A percentile compares a stretch with the other conserved stretches of the same genome.
These are phyloP conservation scores for Montipora efflorescens DNA, from an alignment of 64 coral and sea anemone species.

Conservation along the genomic window DNA sequence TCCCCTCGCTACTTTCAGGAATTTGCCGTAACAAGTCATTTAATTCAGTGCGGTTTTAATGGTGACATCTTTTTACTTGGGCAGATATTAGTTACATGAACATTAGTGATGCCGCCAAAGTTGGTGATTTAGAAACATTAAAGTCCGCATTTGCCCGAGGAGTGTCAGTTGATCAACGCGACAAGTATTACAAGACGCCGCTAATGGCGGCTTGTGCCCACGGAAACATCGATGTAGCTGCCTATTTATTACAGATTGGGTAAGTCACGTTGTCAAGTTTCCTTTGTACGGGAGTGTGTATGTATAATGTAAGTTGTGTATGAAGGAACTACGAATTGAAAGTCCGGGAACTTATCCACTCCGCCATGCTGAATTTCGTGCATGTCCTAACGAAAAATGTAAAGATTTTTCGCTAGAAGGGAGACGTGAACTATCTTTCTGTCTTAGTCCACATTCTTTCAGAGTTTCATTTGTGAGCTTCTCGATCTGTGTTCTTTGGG, in stretches of 20 bases:
- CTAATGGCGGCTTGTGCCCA: conserved; percentile 90
- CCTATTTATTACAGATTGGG: conserved; percentile 82
- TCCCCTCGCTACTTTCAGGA: no score
- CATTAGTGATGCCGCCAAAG: conserved; percentile 91
- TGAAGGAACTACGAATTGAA: no score
- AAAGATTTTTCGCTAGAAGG: no score
- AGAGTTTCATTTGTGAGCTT: no score
- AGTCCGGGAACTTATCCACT: no score
- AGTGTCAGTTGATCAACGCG: conserved; percentile 85
- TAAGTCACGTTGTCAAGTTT: conserved; percentile 24
- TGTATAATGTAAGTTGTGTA: no score
- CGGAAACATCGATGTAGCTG: conserved; percentile 87
- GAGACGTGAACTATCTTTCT: no score
- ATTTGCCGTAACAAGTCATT: background rate
- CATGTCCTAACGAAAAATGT: no score
- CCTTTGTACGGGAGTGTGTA: background rate
- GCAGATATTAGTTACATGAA: conserved; percentile 90
- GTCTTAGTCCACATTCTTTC: no score
- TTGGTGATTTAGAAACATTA: conserved; percentile 91
- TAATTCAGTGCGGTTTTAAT: background rate
- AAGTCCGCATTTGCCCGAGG: conserved; percentile 83
- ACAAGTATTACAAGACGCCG: conserved; percentile 98
- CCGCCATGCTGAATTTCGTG: no score
- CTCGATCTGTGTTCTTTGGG: no score
- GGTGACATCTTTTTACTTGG: background rate